Percentiles rank a stretch among this genome's conserved stretches.
Conservation (phyloP, 2,888 invertebrate genomes). For the Lasiommata megera region DNA sequence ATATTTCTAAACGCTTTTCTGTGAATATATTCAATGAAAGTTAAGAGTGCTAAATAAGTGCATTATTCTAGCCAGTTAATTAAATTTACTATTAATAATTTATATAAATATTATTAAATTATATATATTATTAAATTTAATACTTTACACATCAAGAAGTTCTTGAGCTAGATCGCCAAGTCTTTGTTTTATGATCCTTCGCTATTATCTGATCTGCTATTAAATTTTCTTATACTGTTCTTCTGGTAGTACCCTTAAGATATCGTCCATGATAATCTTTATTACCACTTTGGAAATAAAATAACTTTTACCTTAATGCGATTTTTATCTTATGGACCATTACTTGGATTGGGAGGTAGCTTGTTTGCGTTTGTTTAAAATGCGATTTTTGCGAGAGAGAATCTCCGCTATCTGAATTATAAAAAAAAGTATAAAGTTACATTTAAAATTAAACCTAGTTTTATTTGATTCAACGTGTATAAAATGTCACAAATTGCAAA, state of each 20-base stretch:
- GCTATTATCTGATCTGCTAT: slow-evolving; percentile 2
- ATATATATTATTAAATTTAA: slow-evolving; percentile 1
- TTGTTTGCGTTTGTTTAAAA: neutral
- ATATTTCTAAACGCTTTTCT: no score
- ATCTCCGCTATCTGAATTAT: no score
- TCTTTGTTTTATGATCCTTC: neutral
- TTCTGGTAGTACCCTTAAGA: neutral
- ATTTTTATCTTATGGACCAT: slow-evolving; percentile 8
- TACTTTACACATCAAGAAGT: neutral
- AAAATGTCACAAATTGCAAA: no score
- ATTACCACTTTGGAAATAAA: slow-evolving; percentile 10
- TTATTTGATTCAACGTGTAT: no score
- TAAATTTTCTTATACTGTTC: slow-evolving; percentile 4
- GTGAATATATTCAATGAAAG: no score
- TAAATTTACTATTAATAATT: no score
- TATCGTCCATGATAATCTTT: slow-evolving; percentile 1
- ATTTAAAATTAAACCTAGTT: no score
- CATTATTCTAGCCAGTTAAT: no score
- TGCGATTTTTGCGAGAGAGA: neutral
- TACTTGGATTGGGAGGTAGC: neutral
- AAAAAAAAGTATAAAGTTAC: no score
- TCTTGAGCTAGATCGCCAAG: neutral
- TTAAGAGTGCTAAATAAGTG: no score
- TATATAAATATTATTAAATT: no score
- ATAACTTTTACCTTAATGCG: slow-evolving; percentile 8